Evolutionary conservation across 2,888 invertebrate species (phyloP), one percentile per base, ranked within the genome.

Genomic region (Baronia brevicornis): DNA sequence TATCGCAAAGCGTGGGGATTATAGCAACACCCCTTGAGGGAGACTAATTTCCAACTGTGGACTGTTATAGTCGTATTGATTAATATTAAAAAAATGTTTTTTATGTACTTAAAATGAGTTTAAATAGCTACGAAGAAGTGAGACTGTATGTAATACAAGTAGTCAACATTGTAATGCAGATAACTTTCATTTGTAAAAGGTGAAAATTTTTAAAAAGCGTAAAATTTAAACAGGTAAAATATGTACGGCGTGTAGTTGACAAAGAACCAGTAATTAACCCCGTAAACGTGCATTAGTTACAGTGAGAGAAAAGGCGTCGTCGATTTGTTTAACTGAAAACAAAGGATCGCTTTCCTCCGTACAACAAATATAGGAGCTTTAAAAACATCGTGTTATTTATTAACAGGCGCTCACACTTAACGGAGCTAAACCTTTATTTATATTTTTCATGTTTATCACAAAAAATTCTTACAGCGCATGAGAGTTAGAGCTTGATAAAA

Each of bases 261-360:
- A 75, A 75, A 70, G 58, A 57, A 53, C 47, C 49, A 41, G 60
- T 67, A 63, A 68, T 68, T 56, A 63, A 58, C 66, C 63, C 58
- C 56, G 54, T 60, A 71, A 60, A 60, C 58, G 54, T 54, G 47
- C 63, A 74, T 80, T 79, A 67, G 73, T 75, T 63, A 72, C 70
- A 68, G 67, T 46, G 46, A 59, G 57, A 59, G 63, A 68, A 71
- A 72, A 68, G 62, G 48, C 55, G 52, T 42, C 58, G 56, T 54
- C 51, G 55, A 72, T 75, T 70, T 65, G 67, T 68, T 70, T 61
- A 57, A 68, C 49, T 54, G 65, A 61, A 72, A 74, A 80, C 80
- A 80, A 80, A 65, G 59, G 43, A 49, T 33, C 58, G 68, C 78
- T 79, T 79, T 80, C 78, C 64, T 72, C 58, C 44, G 38, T 44